Evolutionary conservation across 1,140 invertebrate species (phyloP).

Genomic region (Micrasema longulum): DNA sequence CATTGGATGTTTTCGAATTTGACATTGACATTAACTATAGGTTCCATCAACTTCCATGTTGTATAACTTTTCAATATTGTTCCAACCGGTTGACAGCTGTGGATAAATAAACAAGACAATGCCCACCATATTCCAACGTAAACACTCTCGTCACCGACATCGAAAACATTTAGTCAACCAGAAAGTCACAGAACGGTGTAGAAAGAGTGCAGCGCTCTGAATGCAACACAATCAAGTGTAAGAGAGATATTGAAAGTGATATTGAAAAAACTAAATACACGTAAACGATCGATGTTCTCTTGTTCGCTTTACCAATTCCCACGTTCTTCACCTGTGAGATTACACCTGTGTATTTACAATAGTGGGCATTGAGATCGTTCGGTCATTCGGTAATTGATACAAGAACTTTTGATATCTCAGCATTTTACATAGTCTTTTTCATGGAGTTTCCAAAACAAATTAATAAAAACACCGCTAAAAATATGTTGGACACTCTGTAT

Average conservation of each 20-base stretch:
- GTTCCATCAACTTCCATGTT: not conserved
- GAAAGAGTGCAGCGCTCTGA: slow-evolving; percentile 2
- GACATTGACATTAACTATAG: not conserved
- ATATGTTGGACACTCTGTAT: slow-evolving; percentile 23
- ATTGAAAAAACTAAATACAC: no score
- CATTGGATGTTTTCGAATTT: not conserved
- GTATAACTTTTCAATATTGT: not conserved
- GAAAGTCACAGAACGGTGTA: not conserved
- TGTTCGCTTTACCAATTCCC: not conserved
- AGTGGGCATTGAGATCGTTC: slow-evolving; percentile 7
- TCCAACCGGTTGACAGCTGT: slow-evolving; percentile 18
- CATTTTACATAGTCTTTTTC: not conserved
- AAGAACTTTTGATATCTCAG: not conserved
- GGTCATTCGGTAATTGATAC: not conserved
- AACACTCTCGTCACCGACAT: slow-evolving; percentile 17
- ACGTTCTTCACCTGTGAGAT: not conserved
- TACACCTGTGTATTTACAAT: not conserved
- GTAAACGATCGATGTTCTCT: not conserved
- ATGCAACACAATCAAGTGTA: not conserved
- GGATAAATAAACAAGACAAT: slow-evolving; percentile 25
- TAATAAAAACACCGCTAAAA: not conserved
- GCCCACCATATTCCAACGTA: slow-evolving; percentile 10
- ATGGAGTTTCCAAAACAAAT: slow-evolving; percentile 9
- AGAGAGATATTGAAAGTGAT: not conserved
- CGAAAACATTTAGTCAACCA: slow-evolving; percentile 15